phyloP scores from a whole-genome alignment of 1,140 invertebrate genomes.

The Coelopa frigida region DNA sequence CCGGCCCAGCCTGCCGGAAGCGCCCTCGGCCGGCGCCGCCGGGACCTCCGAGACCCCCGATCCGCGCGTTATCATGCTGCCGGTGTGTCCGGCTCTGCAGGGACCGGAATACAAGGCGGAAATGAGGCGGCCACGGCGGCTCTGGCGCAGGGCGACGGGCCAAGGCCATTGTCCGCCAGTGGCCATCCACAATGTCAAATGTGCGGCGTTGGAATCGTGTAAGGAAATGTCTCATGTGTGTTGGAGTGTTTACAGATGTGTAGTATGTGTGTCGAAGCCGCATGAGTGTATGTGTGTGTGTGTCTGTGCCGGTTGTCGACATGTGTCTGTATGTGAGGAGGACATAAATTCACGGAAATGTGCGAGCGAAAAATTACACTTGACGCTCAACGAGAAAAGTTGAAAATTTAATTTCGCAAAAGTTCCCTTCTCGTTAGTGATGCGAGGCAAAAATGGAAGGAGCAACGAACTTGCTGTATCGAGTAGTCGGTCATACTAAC shows the following conservation, averaged over 20 bases:
- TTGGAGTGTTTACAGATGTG: neutral
- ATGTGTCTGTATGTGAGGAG: too few relatives aligned
- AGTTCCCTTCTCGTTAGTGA: too few relatives aligned
- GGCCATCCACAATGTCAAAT: constrained; percentile 39
- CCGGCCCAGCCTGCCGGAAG: constrained; percentile 43
- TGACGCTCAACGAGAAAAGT: too few relatives aligned
- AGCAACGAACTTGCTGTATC: too few relatives aligned
- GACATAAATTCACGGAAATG: too few relatives aligned
- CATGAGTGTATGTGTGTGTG: too few relatives aligned
- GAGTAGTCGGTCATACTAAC: too few relatives aligned
- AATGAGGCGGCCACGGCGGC: constrained; percentile 25
- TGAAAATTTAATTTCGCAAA: too few relatives aligned
- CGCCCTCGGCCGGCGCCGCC: constrained; percentile 12
- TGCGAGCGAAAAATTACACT: too few relatives aligned
- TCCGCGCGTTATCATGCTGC: constrained; percentile 37
- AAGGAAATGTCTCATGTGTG: constrained; percentile 26
- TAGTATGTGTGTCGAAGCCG: neutral
- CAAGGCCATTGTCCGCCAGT: constrained; percentile 35
- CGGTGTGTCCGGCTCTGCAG: constrained; percentile 37
- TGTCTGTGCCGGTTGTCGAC: too few relatives aligned
- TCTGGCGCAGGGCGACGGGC: constrained; percentile 19
- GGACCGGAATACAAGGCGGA: constrained; percentile 37
- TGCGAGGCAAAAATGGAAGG: too few relatives aligned
- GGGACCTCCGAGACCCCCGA: constrained; percentile 22
- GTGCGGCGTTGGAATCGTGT: constrained; percentile 44